Percentiles rank a stretch among this genome's conserved stretches.
Evolutionary conservation across 2,113 vertebrate genomes (phyloP).

Genomic region (Nesospiza acunhae): DNA sequence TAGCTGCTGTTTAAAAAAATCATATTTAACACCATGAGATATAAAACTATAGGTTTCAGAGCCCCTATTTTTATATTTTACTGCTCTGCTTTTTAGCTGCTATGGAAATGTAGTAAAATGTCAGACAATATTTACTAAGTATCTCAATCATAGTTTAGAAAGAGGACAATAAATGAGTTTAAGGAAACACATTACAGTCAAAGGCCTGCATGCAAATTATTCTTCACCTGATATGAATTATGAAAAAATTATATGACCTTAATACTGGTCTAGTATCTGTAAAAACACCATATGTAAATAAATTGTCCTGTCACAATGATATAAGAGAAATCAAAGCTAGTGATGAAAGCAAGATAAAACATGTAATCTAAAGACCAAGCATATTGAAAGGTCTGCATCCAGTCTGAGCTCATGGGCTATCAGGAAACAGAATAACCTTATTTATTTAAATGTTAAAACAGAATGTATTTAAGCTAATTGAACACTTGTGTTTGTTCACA

Average conservation of each 20-base stretch:
- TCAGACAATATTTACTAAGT: not conserved
- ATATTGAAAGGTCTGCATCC: not conserved
- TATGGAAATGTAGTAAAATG: not conserved
- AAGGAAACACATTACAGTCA: not conserved
- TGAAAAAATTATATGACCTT: not conserved
- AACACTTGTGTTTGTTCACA: not conserved
- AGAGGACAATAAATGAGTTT: not conserved
- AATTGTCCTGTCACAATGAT: not conserved
- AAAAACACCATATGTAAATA: not conserved
- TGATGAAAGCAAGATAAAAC: not conserved
- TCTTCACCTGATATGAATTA: not conserved
- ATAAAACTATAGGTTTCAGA: not conserved
- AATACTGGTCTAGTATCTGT: not conserved
- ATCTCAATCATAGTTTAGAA: not conserved
- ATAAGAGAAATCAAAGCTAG: not conserved
- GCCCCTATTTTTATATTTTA: not conserved
- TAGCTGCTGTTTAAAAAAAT: conserved; percentile 26
- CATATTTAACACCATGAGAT: not conserved
- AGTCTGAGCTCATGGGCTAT: not conserved
- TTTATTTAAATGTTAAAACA: not conserved
- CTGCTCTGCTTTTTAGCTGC: not conserved
- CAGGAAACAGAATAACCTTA: not conserved
- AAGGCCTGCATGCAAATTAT: not conserved
- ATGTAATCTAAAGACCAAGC: not conserved
- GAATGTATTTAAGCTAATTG: not conserved